Conservation (phyloP, 2,797 vertebrate genomes). For the Leucoraja ocellata region DNA sequence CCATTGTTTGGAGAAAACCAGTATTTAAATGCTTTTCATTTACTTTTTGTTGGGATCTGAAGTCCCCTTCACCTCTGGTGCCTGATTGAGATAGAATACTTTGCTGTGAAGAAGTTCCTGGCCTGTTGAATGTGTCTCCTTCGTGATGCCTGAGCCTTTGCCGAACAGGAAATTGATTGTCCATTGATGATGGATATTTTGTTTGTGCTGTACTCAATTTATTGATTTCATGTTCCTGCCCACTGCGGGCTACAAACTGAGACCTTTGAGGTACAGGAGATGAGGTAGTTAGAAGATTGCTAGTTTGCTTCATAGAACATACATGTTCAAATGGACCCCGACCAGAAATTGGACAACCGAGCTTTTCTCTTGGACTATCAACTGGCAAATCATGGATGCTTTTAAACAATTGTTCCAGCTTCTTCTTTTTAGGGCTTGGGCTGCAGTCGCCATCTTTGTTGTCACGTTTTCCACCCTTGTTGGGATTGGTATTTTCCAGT, state of each 20-base stretch:
- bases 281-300: constrained; percentile 36
- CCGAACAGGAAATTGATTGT: constrained; percentile 59
- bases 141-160: constrained; percentile 58
- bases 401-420: constrained; percentile 90
- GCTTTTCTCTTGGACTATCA: constrained; percentile 56
- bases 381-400: constrained; percentile 81
- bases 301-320: neutral
- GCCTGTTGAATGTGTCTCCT: constrained; percentile 56
- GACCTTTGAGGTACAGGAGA: constrained; percentile 28
- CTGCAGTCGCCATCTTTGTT: constrained; percentile 69
- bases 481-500: constrained; percentile 60
- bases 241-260: constrained; percentile 15
- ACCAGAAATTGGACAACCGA: neutral
- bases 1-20: constrained; percentile 52
- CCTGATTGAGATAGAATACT: constrained; percentile 49
- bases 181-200: constrained; percentile 55
- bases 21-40: constrained; percentile 39
- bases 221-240: constrained; percentile 43
- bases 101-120: constrained; percentile 48
- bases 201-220: constrained; percentile 5
- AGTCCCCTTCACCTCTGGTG: constrained; percentile 55
- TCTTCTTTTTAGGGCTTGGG: constrained; percentile 83
- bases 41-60: constrained; percentile 54
- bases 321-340: neutral
- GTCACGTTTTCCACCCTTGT: constrained; percentile 65